phyloP scores from a whole-genome alignment of 2,797 vertebrate species.

The Esox masquinongy region DNA sequence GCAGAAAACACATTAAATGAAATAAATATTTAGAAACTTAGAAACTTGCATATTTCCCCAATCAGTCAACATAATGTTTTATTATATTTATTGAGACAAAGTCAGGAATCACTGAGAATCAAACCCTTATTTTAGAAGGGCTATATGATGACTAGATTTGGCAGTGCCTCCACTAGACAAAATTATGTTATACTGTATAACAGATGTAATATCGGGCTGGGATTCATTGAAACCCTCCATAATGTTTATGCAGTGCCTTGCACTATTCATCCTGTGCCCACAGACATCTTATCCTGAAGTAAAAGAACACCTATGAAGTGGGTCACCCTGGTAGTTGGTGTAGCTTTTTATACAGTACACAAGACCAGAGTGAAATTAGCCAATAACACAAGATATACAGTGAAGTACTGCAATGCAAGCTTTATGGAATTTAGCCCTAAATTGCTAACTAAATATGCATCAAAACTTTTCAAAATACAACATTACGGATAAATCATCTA shows the following conservation, averaged over 20 bases:
- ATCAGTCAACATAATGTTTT: not conserved
- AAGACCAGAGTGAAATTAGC: too few species aligned
- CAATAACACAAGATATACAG: too few species aligned
- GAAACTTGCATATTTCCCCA: not conserved
- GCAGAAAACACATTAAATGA: not conserved
- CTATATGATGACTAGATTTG: not conserved
- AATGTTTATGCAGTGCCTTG: too few species aligned
- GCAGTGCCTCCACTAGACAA: not conserved
- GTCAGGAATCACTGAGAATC: not conserved
- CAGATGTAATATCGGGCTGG: too few species aligned
- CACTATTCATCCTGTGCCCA: too few species aligned
- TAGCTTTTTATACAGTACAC: too few species aligned
- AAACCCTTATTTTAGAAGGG: not conserved
- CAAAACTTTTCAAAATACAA: not conserved
- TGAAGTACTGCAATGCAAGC: too few species aligned
- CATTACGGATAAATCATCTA: not conserved
- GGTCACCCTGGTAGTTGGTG: too few species aligned
- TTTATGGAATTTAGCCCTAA: too few species aligned
- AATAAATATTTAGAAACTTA: not conserved
- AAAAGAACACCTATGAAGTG: too few species aligned
- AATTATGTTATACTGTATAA: not conserved
- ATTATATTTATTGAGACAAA: not conserved
- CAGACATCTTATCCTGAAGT: too few species aligned
- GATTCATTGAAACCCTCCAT: too few species aligned
- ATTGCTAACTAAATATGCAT: not conserved